Evolutionary conservation across 2,888 invertebrate genomes (phyloP).

Genomic region (Trichopria drosophilae): DNA sequence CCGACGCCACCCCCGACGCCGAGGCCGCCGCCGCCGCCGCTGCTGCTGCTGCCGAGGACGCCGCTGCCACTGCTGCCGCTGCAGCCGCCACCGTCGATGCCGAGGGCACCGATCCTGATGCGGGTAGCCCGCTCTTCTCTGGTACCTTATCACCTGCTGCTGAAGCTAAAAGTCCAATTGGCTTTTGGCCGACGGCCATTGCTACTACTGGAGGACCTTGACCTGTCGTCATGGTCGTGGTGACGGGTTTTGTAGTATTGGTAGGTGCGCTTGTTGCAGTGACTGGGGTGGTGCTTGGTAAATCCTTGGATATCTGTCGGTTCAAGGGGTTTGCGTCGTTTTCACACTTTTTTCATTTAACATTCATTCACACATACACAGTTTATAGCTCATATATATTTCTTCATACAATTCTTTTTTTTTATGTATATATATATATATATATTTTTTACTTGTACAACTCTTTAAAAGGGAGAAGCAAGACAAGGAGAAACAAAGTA

Average conservation of each 20-base stretch:
- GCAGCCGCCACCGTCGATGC: slow-evolving; percentile 46
- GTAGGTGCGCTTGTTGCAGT: slow-evolving; percentile 58
- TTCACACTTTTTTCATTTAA: slow-evolving; percentile 47
- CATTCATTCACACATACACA: too few species aligned
- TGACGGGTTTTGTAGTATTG: slow-evolving; percentile 55
- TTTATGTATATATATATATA: slow-evolving; percentile 10
- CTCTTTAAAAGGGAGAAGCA: too few species aligned
- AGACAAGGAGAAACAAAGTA: too few species aligned
- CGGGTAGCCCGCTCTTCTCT: slow-evolving; percentile 41
- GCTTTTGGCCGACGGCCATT: slow-evolving; percentile 51
- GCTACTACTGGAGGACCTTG: slow-evolving; percentile 52
- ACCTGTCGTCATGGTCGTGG: slow-evolving; percentile 47
- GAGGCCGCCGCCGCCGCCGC: slow-evolving; percentile 47
- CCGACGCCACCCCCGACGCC: slow-evolving; percentile 46
- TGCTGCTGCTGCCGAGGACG: slow-evolving; percentile 41
- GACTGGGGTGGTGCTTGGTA: slow-evolving; percentile 56
- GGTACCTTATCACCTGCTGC: slow-evolving; percentile 47
- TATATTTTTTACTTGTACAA: too few species aligned
- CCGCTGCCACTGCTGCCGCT: slow-evolving; percentile 35
- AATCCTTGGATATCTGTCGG: slow-evolving; percentile 66
- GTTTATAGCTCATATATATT: slow-evolving; percentile 19
- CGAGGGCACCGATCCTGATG: slow-evolving; percentile 46
- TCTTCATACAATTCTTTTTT: slow-evolving; percentile 17
- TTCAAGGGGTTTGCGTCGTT: slow-evolving; percentile 56
- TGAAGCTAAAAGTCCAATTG: slow-evolving; percentile 50